Conservation (phyloP, 2,113 vertebrate species). For the Ailurus styani region DNA sequence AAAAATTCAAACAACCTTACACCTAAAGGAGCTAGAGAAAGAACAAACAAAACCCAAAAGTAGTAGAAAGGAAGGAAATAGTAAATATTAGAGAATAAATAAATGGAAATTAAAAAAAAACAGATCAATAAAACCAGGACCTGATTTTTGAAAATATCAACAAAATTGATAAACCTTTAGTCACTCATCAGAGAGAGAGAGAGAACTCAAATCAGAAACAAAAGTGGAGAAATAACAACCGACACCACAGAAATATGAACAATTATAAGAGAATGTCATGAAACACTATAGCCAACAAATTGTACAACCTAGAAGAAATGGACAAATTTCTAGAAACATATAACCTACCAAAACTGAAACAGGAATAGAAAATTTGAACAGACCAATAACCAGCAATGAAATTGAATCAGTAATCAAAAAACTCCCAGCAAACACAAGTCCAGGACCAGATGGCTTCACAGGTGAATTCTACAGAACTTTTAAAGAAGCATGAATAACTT, state of each 20-base stretch:
- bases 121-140: not conserved
- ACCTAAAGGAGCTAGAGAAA: not conserved
- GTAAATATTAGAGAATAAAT: not conserved
- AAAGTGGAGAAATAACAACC: not conserved
- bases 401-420: not conserved
- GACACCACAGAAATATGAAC: not conserved
- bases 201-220: not conserved
- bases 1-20: not conserved
- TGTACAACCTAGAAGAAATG: not conserved
- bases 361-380: not conserved
- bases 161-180: not conserved
- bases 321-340: not conserved
- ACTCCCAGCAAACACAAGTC: not conserved
- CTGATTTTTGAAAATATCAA: not conserved
- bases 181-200: not conserved
- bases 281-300: not conserved
- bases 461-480: not conserved
- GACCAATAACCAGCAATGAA: not conserved
- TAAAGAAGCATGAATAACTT: not conserved
- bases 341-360: not conserved
- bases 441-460: not conserved
- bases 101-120: not conserved
- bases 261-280: not conserved
- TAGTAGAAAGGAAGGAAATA: not conserved
- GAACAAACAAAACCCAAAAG: not conserved